phyloP scores from a whole-genome alignment of 2,113 vertebrate genomes.

The Sinosuthora webbiana region DNA sequence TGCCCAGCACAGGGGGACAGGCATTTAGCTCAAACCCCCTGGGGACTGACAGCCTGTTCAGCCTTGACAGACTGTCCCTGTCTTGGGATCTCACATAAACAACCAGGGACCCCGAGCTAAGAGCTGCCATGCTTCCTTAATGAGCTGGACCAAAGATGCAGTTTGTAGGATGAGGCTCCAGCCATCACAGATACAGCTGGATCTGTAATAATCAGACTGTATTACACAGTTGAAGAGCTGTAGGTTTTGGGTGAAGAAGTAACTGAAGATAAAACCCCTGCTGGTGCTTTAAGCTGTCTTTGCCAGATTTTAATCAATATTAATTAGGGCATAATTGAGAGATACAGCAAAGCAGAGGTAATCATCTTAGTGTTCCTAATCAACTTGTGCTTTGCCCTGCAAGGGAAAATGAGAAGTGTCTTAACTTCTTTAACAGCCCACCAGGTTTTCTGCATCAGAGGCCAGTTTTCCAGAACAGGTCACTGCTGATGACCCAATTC shows the following conservation, averaged over 20 bases:
- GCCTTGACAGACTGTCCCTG: no score
- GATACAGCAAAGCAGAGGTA: not conserved
- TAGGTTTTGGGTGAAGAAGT: not conserved
- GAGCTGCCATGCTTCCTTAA: not conserved
- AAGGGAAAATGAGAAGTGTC: not conserved
- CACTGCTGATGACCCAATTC: not conserved
- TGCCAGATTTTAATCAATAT: not conserved
- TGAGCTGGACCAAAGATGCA: not conserved
- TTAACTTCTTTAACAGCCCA: not conserved
- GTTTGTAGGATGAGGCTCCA: not conserved
- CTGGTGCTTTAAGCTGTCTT: not conserved
- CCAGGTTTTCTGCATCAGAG: not conserved
- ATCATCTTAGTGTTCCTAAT: not conserved
- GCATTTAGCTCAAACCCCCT: rapidly evolving
- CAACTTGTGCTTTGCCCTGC: not conserved
- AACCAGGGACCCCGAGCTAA: rapidly evolving
- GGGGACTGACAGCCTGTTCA: not conserved
- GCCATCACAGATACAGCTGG: not conserved
- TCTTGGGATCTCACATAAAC: not conserved
- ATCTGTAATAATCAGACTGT: not conserved
- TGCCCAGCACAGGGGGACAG: not conserved
- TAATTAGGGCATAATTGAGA: not conserved
- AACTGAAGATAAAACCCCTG: not conserved
- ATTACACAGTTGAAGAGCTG: not conserved
- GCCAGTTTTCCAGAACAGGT: not conserved